phyloP scores from a whole-genome alignment of 1,140 invertebrate genomes.

The Maniola jurtina region DNA sequence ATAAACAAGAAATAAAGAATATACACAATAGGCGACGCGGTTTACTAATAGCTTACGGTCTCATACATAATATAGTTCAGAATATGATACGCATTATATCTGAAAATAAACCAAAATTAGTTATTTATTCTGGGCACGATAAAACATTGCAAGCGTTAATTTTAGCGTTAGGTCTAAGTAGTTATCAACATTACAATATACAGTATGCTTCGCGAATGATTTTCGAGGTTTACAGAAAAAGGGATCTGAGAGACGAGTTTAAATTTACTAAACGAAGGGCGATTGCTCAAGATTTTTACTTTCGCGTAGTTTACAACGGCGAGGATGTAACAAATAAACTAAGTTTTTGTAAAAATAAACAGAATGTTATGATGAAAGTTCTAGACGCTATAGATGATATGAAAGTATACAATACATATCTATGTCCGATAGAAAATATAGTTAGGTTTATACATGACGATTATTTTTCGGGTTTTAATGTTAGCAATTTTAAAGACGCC shows the following conservation, averaged over 20 bases:
- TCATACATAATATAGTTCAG: constrained; percentile 87
- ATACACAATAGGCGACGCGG: constrained; percentile 82
- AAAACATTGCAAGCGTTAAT: constrained; percentile 91
- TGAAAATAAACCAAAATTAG: constrained; percentile 87
- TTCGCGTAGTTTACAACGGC: constrained; percentile 92
- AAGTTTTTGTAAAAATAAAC: constrained; percentile 86
- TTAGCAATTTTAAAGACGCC: constrained; percentile 91
- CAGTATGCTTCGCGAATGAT: constrained; percentile 91
- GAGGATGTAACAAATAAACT: constrained; percentile 90
- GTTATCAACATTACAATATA: constrained; percentile 78
- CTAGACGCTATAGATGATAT: constrained; percentile 52
- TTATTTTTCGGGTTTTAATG: constrained; percentile 89
- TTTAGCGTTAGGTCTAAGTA: constrained; percentile 85
- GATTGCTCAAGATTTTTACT: constrained; percentile 85
- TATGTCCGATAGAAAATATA: constrained; percentile 92
- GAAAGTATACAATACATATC: constrained; percentile 74
- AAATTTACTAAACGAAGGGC: constrained; percentile 78
- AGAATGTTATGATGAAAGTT: constrained; percentile 60
- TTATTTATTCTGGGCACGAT: constrained; percentile 95
- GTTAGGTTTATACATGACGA: constrained; percentile 91
- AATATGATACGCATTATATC: constrained; percentile 89
- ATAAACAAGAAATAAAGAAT: constrained; percentile 83
- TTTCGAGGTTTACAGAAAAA: constrained; percentile 87
- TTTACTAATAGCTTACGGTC: constrained; percentile 86
- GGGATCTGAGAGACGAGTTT: constrained; percentile 73